These are phyloP conservation scores for Neogale vison DNA, from an alignment of 2,113 vertebrate genomes.

Conservation along the genomic window DNA sequence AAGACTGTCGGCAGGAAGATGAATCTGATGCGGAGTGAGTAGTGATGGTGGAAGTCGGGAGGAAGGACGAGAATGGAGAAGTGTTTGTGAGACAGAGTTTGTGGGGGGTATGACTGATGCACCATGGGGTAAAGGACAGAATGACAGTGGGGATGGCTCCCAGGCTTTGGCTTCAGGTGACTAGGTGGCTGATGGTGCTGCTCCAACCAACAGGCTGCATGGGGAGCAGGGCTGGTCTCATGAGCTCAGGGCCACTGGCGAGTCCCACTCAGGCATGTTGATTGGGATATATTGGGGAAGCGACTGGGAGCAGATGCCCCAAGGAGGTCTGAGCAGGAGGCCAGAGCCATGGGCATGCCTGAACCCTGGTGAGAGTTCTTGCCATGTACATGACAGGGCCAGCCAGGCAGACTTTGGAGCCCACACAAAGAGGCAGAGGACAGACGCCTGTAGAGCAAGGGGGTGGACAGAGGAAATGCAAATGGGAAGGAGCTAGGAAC, in stretches of 20 bases:
- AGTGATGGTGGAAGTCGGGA: too few species aligned
- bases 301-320: not conserved
- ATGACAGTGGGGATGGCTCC: fast-evolving
- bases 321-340: not conserved
- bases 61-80: not conserved
- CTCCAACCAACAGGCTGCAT: not conserved
- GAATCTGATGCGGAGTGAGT: not conserved
- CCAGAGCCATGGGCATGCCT: not conserved
- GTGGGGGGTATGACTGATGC: not conserved
- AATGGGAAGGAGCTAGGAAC: not conserved
- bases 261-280: not conserved
- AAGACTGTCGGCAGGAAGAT: not conserved
- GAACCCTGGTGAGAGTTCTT: not conserved
- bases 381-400: too few species aligned
- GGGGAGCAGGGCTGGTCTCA: not conserved
- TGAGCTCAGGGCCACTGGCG: too few species aligned
- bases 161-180: not conserved
- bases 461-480: not conserved
- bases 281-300: not conserved
- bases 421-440: not conserved
- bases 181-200: not conserved
- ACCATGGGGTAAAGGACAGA: not conserved
- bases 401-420: not conserved
- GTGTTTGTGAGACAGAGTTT: not conserved
- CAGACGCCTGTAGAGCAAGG: not conserved